A percentile compares a stretch with the other conserved stretches of the same genome.
These are phyloP conservation scores for Fistularia commersonii DNA, from an alignment of 2,797 vertebrate genomes.

Conservation along the genomic window DNA sequence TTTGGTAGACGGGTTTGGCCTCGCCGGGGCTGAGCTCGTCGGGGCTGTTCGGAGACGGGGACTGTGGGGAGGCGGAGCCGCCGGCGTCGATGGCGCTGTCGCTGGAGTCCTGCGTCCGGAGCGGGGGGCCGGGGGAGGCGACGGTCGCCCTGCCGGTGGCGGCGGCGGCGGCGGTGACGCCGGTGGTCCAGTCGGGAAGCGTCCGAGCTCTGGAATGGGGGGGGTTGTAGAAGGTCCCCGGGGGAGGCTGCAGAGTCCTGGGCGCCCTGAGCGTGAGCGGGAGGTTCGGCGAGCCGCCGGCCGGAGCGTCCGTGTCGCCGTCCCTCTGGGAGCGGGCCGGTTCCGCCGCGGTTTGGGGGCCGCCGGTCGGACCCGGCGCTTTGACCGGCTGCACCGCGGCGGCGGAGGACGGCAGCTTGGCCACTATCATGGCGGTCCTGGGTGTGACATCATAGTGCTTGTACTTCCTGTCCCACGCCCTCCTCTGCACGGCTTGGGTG, in stretches of 20 bases:
- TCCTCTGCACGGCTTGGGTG: conserved; percentile 78
- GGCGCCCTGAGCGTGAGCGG: conserved; percentile 77
- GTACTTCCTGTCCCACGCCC: conserved; percentile 87
- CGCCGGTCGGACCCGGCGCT: conserved; percentile 44
- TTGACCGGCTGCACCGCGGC: conserved; percentile 50
- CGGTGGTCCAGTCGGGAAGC: conserved; percentile 61
- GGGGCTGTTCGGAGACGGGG: conserved; percentile 67
- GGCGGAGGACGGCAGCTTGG: conserved; percentile 76
- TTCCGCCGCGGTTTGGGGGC: conserved; percentile 57
- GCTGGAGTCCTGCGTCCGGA: conserved; percentile 64
- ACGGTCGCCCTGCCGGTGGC: conserved; percentile 2
- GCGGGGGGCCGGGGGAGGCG: conserved; percentile 32
- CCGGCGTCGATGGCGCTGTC: conserved; percentile 57
- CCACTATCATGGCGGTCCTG: conserved; percentile 83
- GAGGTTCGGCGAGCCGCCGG: conserved; percentile 56
- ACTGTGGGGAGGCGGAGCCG: conserved; percentile 52
- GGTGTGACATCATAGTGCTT: conserved; percentile 86
- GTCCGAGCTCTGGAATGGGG: conserved; percentile 68
- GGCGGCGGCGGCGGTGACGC: conserved; percentile 34
- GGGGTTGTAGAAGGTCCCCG: conserved; percentile 94
- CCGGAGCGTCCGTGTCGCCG: conserved; percentile 36
- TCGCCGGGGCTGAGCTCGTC: conserved; percentile 76
- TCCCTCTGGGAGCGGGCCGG: conserved; percentile 71
- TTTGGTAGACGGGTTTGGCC: conserved; percentile 81
- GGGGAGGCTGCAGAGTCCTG: conserved; percentile 88